These are phyloP conservation scores for Rhingia rostrata DNA, from an alignment of 2,888 invertebrate species.

Conservation along the genomic window DNA sequence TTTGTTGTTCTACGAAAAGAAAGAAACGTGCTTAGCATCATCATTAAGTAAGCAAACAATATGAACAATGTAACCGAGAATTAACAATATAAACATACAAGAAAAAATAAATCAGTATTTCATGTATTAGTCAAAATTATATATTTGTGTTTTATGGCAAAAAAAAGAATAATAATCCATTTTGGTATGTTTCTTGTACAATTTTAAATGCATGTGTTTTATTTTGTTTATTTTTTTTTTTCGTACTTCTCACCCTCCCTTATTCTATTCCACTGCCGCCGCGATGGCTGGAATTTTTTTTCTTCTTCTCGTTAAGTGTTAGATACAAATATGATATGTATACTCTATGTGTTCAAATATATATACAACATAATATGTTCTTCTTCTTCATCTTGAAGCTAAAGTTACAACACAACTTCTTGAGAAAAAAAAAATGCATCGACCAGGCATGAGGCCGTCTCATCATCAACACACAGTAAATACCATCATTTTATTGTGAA, in stretches of 20 bases:
- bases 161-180: constrained; percentile 44
- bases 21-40: constrained; percentile 17
- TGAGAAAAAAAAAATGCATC: neutral
- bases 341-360: constrained; percentile 66
- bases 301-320: constrained; percentile 64
- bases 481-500: neutral
- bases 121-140: constrained; percentile 66
- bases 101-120: constrained; percentile 68
- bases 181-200: constrained; percentile 54
- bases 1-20: constrained; percentile 44
- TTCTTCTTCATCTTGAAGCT: constrained; percentile 41
- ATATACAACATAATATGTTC: constrained; percentile 32
- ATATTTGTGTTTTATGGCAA: constrained; percentile 54
- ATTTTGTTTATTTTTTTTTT: constrained; percentile 54
- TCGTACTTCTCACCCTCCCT: neutral
- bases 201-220: constrained; percentile 70
- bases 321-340: constrained; percentile 51
- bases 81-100: constrained; percentile 16
- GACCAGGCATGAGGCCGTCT: neutral
- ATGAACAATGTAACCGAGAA: constrained; percentile 12
- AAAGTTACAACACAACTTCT: constrained; percentile 14
- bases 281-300: constrained; percentile 34
- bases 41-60: constrained; percentile 1
- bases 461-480: neutral
- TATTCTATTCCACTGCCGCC: constrained; percentile 3